These are phyloP conservation scores for Chrysocyon brachyurus DNA, from an alignment of 2,797 vertebrate species.

Conservation along the genomic window DNA sequence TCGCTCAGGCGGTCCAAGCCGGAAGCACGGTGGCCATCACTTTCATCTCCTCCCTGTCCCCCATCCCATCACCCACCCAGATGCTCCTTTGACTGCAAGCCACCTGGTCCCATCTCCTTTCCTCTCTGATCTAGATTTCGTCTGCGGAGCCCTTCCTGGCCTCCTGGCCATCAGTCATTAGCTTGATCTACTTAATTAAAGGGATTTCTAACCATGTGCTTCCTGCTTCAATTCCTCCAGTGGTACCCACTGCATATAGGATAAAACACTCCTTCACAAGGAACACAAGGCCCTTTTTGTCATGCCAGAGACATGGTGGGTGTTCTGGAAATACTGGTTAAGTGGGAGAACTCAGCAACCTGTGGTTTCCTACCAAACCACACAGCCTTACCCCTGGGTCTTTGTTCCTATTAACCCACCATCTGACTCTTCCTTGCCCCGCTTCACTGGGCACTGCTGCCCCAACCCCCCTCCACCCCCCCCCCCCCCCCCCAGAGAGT, in stretches of 20 bases:
- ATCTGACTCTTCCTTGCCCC: fast-evolving
- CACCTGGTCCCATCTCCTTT: background rate
- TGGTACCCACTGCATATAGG: background rate
- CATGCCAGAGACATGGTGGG: fast-evolving
- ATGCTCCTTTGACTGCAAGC: background rate
- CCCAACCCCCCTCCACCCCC: background rate
- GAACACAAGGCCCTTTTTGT: background rate
- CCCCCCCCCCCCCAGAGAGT: background rate
- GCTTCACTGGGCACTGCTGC: fast-evolving
- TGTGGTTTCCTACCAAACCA: background rate
- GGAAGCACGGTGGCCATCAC: background rate
- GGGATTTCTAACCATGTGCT: background rate
- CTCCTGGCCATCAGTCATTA: background rate
- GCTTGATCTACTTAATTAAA: background rate
- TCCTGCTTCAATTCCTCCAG: background rate
- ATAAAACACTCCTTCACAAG: background rate
- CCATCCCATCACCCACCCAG: background rate
- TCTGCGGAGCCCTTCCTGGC: background rate
- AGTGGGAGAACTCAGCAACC: background rate
- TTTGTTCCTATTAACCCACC: background rate
- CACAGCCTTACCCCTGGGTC: background rate
- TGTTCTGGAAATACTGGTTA: background rate
- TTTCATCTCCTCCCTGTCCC: background rate
- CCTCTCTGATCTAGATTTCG: background rate
- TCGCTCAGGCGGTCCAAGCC: background rate